Evolutionary conservation across 2,888 invertebrate species (phyloP), one percentile per base, ranked within the genome.

Genomic region (Scaptomyza polygonia): DNA sequence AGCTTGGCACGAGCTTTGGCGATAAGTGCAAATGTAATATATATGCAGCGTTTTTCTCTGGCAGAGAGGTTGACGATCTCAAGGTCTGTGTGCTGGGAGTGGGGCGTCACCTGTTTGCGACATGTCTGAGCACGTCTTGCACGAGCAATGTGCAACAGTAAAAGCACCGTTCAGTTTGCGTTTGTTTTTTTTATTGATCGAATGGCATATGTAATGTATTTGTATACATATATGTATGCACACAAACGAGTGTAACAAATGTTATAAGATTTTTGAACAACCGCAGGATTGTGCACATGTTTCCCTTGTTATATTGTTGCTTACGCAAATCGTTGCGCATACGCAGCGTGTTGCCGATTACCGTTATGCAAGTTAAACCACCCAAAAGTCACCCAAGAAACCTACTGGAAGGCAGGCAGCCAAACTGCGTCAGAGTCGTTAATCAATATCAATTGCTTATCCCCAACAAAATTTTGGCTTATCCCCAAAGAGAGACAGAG

Each of bases 391-490:
- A 27, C 25, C 61, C 51, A 56, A 14, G 11, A 65, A 27, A 52
- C 51, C 57, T 57, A 56, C 45, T 32, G 16, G 21, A 12, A 39
- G 21, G n/a, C n/a, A 12, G 16, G 25, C 34, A 11, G 51, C 36
- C 57, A 40, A 74, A 63, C 44, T 83, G 67, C 83, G 86, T 88
- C 88, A 88, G 61, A 66, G 73, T 73, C 79, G 49, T 82, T 76
- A 82, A 86, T 88, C 84, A 84, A 83, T 78, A 47, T 77, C 61
- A 58, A 47, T 21, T 66, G 44, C 56, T 71, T 56, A 45, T 66
- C 39, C 39, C 30, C 27, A 25, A 12, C 29, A 34, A 27, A 32
- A 55, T 49, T 44, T 27, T 54, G 4, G 44, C 70, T 73, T 48
- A 73, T 53, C 74, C 59, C 25, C n/a, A 12, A 36, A n/a, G 8